Percentiles rank a stretch among this genome's conserved stretches.
phyloP scores from a whole-genome alignment of 2,797 vertebrate genomes.

The Oceanodroma leucorhoa region DNA sequence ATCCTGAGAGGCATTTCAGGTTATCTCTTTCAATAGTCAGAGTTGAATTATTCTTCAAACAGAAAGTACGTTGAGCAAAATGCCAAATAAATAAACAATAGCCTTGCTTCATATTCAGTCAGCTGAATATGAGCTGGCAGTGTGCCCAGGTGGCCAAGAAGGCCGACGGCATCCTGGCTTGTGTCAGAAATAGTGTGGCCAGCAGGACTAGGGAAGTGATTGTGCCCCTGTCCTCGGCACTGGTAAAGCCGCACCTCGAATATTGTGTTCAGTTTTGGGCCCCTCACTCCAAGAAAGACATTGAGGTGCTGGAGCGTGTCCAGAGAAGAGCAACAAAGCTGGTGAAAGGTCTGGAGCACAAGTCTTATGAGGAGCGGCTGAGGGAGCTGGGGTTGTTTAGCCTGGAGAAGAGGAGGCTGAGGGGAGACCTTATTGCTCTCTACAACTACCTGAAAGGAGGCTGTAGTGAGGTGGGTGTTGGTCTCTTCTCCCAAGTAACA shows the following conservation, averaged over 20 bases:
- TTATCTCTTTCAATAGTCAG: neutral
- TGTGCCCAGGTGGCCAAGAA: neutral
- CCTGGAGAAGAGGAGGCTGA: neutral
- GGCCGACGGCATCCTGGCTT: neutral
- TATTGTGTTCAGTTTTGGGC: too few relatives aligned
- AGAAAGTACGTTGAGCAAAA: neutral
- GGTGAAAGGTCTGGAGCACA: neutral
- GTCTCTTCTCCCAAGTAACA: neutral
- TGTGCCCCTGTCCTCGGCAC: rapidly evolving
- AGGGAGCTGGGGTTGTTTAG: neutral
- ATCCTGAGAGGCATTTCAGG: neutral
- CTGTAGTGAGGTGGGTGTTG: neutral
- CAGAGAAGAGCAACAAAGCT: neutral
- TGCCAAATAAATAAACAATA: neutral
- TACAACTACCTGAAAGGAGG: neutral
- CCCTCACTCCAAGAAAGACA: neutral
- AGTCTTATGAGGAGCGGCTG: neutral
- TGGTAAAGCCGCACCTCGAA: rapidly evolving
- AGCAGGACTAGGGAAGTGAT: neutral
- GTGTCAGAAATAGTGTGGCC: neutral
- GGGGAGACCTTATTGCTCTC: neutral
- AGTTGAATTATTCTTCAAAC: neutral
- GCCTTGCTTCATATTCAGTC: neutral
- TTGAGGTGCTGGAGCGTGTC: rapidly evolving
- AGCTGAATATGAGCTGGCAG: neutral